Conservation (phyloP, 2,113 vertebrate species). For the Ariopsis seemanni region DNA sequence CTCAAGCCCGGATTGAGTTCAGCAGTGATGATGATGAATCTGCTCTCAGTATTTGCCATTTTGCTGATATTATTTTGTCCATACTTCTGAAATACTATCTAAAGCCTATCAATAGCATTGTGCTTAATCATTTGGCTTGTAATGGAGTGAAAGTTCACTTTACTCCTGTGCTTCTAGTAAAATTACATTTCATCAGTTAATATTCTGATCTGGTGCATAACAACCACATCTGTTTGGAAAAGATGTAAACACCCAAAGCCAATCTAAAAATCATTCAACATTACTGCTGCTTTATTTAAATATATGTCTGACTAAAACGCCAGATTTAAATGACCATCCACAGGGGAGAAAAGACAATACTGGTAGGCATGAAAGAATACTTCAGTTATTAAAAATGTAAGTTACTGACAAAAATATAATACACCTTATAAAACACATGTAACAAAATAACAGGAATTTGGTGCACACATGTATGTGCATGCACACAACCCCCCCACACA, state of each 20-base stretch:
- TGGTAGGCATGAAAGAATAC: constrained; percentile 55
- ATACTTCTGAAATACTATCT: background rate
- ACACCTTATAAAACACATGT: constrained; percentile 60
- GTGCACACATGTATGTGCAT: constrained; percentile 28
- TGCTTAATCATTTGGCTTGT: background rate
- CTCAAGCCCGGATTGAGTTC: too few relatives aligned
- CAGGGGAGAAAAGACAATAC: constrained; percentile 57
- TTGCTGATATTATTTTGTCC: background rate
- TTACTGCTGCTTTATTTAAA: constrained; percentile 68
- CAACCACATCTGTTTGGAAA: background rate
- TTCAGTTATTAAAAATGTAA: constrained; percentile 50
- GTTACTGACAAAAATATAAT: constrained; percentile 58
- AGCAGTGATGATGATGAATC: too few relatives aligned
- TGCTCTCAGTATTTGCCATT: background rate
- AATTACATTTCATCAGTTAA: background rate
- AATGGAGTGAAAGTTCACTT: background rate
- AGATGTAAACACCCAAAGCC: background rate
- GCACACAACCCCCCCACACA: background rate
- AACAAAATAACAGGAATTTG: constrained; percentile 45
- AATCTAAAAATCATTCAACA: constrained; percentile 1
- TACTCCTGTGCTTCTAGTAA: background rate
- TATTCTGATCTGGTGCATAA: background rate
- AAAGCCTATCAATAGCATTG: background rate
- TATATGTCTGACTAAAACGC: constrained; percentile 80
- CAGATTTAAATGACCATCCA: constrained; percentile 65